Percentiles rank a stretch among this genome's conserved stretches.
phyloP scores from a whole-genome alignment of 2,888 invertebrate species.

The Drosophila nr. perissopoda region DNA sequence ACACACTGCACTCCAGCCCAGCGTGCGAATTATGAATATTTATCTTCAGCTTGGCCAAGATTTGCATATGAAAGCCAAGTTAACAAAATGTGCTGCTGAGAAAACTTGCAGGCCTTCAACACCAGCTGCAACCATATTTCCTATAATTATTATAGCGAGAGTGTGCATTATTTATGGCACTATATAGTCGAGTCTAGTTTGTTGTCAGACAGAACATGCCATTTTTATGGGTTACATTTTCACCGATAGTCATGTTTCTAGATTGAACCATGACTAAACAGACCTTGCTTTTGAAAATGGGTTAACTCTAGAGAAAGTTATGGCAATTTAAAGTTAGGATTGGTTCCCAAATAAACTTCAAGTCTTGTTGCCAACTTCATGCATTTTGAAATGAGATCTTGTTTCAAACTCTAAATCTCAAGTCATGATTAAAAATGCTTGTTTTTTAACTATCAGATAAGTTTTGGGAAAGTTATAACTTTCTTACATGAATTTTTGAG shows the following conservation, averaged over 20 bases:
- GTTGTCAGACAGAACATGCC: background rate
- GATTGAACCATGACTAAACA: background rate
- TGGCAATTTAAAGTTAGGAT: background rate
- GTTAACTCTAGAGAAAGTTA: background rate
- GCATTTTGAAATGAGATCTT: too few species aligned
- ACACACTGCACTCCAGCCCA: slow-evolving; percentile 14
- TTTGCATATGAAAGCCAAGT: slow-evolving; percentile 49
- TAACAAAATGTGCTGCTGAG: slow-evolving; percentile 22
- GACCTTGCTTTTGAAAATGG: background rate
- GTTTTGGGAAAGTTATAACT: background rate
- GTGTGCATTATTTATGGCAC: background rate
- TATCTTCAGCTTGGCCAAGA: slow-evolving; percentile 17
- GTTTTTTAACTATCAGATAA: background rate
- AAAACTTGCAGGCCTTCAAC: background rate
- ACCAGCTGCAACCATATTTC: background rate
- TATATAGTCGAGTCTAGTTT: background rate
- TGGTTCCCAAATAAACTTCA: background rate
- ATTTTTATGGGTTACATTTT: background rate
- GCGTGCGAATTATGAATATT: slow-evolving; percentile 52
- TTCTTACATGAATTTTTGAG: background rate
- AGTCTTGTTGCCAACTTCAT: background rate
- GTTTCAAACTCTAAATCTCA: background rate
- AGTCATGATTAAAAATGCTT: background rate
- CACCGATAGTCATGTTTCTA: background rate
- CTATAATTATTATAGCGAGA: background rate